Base-by-base conservation (phyloP, 2,797 vertebrate genomes). In the Hydrocynus forskahlii region DNA sequence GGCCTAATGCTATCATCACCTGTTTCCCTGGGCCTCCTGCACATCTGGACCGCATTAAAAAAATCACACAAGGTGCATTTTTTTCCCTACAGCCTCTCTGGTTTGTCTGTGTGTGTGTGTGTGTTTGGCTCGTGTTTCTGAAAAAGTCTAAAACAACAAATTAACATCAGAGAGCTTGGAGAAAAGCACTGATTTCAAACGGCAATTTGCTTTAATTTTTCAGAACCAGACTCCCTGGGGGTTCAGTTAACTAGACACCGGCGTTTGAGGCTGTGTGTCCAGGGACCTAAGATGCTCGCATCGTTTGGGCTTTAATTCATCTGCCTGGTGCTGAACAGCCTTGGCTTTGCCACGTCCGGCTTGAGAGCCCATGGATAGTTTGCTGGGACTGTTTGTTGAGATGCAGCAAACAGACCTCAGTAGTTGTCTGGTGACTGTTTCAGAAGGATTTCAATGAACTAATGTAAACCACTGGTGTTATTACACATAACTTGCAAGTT, bases 1-100 rank as follows among this genome's bases (percentile, higher is more conserved):
- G 83, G 92, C 93, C 93, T 96, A 96, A 94, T 94, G 95, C 95
- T 97, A 96, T 98, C 97, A 97, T 97, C 97, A 97, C 96, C 96
- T 96, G 96, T 95, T 95, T 96, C 93, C 90, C 84, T 92, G 92
- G 94, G 95, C 93, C 87, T 86, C 80, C 88, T 82, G 86, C 93
- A 95, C 97, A 99, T 97, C 96, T 99, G 97, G 95, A 91, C 93
- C 91, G 88, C 92, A 96, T 99, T 96, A 96, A 89, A 91, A 93
- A 87, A 93, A 93, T 95, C 92, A 95, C 93, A 95, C 94, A 96
- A 96, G 96, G 96, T 98, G 95, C 92, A 94, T 95, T 95, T 95
- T 95, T 95, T 86, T 89, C 21, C 73, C 13, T 43, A 19, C 70
- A 25, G 43, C 43, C 71, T 72, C 48, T 71, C 52, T 80, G 38